Evolutionary conservation across 1,140 invertebrate genomes (phyloP).

Genomic region (Zaprionus capensis): DNA sequence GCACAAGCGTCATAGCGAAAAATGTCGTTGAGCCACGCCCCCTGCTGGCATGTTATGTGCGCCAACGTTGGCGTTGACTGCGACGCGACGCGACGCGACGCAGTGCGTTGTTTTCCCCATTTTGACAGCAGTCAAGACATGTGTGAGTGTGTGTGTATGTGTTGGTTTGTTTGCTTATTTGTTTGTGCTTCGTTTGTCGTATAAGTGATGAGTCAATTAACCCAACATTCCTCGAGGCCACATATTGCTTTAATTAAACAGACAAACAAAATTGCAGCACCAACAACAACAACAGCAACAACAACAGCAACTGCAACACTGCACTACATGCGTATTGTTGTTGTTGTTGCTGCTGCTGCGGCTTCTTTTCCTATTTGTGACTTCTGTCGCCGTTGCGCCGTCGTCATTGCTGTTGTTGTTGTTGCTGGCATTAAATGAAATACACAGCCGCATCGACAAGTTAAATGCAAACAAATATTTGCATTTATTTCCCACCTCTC

Average conservation of each 20-base stretch:
- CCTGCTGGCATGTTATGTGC: not conserved
- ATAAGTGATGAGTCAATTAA: slow-evolving; percentile 83
- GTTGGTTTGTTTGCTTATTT: slow-evolving; percentile 67
- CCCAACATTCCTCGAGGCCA: slow-evolving; percentile 80
- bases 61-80: not conserved
- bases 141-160: not conserved
- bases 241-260: slow-evolving; percentile 83
- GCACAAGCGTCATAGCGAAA: not conserved
- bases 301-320: slow-evolving; percentile 33
- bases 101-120: not conserved
- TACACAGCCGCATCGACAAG: slow-evolving; percentile 43
- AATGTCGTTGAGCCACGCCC: slow-evolving; percentile 1
- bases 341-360: slow-evolving; percentile 8
- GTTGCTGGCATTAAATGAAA: slow-evolving; percentile 46
- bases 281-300: slow-evolving; percentile 41
- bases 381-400: slow-evolving; percentile 25
- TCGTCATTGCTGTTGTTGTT: slow-evolving; percentile 20
- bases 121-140: slow-evolving; percentile 1
- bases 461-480: slow-evolving; percentile 76
- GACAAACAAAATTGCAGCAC: slow-evolving; percentile 73
- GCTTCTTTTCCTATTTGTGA: slow-evolving; percentile 25
- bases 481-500: slow-evolving; percentile 47
- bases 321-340: slow-evolving; percentile 61
- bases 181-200: slow-evolving; percentile 80
- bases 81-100: not conserved